A percentile compares a stretch with the other conserved stretches of the same genome.
These are phyloP conservation scores for Strongylocentrotus purpuratus DNA, from an alignment of 35 echinoderm and acorn worm genomes.

Conservation along the genomic window DNA sequence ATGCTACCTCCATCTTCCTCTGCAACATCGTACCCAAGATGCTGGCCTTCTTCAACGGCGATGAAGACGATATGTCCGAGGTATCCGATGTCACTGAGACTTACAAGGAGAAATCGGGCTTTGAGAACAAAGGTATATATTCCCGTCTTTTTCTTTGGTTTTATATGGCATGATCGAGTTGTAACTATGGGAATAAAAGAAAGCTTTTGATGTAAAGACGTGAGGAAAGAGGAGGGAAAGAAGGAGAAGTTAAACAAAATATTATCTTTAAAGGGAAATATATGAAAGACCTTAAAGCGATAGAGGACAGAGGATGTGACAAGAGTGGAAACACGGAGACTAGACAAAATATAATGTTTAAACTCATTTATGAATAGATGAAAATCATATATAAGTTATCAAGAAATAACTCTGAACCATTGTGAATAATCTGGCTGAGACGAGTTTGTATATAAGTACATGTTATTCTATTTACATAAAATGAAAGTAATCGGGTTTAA, in stretches of 20 bases:
- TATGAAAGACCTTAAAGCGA: neutral
- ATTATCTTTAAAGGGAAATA: no score
- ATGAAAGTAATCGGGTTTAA: neutral
- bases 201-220: no score
- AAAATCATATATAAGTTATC: no score
- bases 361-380: no score
- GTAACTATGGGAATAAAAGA: no score
- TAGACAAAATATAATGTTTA: no score
- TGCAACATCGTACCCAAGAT: neutral
- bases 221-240: no score
- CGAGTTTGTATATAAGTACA: neutral
- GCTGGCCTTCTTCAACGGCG: neutral
- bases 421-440: neutral
- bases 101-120: neutral
- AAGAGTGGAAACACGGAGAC: no score
- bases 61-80: constrained; percentile 21
- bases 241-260: neutral
- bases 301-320: neutral
- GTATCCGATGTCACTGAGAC: neutral
- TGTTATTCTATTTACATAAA: neutral
- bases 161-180: no score
- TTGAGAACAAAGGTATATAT: neutral
- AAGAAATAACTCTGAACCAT: neutral
- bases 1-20: constrained; percentile 25
- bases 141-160: neutral